These are phyloP conservation scores for Neomorphus geoffroyi DNA, from an alignment of 2,797 vertebrate genomes.

Conservation along the genomic window DNA sequence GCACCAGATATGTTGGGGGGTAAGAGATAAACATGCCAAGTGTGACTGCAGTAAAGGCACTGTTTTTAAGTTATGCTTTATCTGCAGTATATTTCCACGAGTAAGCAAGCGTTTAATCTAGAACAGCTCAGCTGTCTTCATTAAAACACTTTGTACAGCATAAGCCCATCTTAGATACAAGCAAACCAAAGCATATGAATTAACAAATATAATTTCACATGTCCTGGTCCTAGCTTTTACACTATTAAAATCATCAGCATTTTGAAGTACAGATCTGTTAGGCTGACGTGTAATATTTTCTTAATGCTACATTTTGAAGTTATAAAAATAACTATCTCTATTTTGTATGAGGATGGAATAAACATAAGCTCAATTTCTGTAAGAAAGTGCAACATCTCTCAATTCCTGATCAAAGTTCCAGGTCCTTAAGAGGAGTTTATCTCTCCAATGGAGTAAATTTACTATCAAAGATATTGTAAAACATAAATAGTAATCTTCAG, in stretches of 20 bases:
- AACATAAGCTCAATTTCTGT: not conserved
- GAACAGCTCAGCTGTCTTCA: not conserved
- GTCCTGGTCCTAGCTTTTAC: not conserved
- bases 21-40: not conserved
- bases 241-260: not conserved
- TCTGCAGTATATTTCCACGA: not conserved
- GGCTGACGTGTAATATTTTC: not conserved
- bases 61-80: not conserved
- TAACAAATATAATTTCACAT: not conserved
- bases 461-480: not conserved
- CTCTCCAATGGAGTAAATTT: not conserved
- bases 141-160: not conserved
- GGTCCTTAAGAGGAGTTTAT: not conserved
- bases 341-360: not conserved
- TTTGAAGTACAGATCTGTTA: not conserved
- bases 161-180: not conserved
- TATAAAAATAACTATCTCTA: not conserved
- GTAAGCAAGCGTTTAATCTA: not conserved
- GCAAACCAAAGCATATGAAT: not conserved
- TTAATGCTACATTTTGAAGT: not conserved
- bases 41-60: not conserved
- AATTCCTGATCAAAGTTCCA: not conserved
- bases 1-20: not conserved
- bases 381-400: not conserved
- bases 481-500: not conserved